Percentiles rank a stretch among this genome's conserved stretches.
Conservation (phyloP, 1,140 invertebrate species). For the Paramacrobiotus metropolitanus region DNA sequence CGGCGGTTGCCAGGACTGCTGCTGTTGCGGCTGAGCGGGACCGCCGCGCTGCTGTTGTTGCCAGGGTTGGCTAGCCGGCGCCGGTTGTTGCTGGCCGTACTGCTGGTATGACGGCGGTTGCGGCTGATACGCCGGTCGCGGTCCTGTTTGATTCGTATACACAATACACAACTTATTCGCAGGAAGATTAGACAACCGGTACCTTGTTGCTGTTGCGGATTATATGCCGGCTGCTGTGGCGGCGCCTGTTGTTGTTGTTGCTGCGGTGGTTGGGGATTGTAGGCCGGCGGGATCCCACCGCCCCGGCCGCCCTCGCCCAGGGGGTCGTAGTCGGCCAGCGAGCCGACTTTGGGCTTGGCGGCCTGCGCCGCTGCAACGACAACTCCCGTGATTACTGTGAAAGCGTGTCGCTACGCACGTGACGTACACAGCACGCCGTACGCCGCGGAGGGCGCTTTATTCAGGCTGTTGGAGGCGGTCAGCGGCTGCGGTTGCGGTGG, state of each 20-base stretch:
- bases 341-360: conserved; percentile 46
- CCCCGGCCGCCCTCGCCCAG: conserved; percentile 52
- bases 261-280: conserved; percentile 9
- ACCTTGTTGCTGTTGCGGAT: background rate
- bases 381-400: too few relatives aligned
- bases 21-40: too few relatives aligned
- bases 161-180: too few relatives aligned
- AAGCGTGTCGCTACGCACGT: too few relatives aligned
- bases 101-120: background rate
- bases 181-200: too few relatives aligned
- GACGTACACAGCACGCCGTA: too few relatives aligned
- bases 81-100: background rate
- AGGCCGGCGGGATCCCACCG: conserved; percentile 12
- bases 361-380: conserved; percentile 9
- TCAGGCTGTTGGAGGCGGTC: too few relatives aligned
- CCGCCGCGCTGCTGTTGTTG: background rate
- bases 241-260: conserved; percentile 7
- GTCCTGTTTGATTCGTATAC: conserved; percentile 6
- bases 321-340: conserved; percentile 82
- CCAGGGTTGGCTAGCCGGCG: background rate
- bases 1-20: background rate
- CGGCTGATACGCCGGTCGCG: background rate
- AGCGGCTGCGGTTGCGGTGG: too few relatives aligned
- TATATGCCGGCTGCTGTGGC: conserved; percentile 4
- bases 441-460: too few relatives aligned